Percentiles rank a stretch among this genome's conserved stretches.
Evolutionary conservation across 2,888 invertebrate species (phyloP).

Genomic region (Rhodophaea formosa): DNA sequence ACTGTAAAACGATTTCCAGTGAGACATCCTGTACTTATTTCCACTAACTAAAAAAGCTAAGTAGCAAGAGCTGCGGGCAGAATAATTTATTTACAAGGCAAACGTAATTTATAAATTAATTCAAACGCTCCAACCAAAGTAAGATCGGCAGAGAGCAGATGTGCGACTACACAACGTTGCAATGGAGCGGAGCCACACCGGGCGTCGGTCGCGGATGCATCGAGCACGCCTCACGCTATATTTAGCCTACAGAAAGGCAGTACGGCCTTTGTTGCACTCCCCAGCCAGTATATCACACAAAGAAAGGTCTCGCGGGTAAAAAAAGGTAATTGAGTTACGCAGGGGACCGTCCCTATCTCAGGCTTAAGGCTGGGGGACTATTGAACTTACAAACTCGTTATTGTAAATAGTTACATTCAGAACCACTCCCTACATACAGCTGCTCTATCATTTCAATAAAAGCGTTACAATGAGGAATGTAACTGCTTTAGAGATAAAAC

Average conservation of each 20-base stretch:
- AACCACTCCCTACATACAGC: conserved; percentile 10
- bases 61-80: too few species aligned
- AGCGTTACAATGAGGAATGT: neutral
- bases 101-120: too few species aligned
- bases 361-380: conserved; percentile 61
- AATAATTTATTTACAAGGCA: too few species aligned
- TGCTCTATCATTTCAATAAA: conserved; percentile 1
- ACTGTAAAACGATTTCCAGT: too few species aligned
- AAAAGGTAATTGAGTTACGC: conserved; percentile 66
- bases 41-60: too few species aligned
- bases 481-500: neutral
- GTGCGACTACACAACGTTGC: conserved; percentile 18
- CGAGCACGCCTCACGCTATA: conserved; percentile 67
- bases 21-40: too few species aligned
- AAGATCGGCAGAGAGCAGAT: conserved; percentile 21
- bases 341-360: conserved; percentile 70
- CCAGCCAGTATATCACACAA: conserved; percentile 69
- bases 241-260: conserved; percentile 78
- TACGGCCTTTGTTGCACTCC: conserved; percentile 72
- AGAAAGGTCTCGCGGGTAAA: conserved; percentile 73
- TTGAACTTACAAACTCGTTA: conserved; percentile 39
- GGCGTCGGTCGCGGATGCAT: conserved; percentile 52
- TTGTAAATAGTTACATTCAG: conserved; percentile 9
- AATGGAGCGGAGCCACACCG: conserved; percentile 12
- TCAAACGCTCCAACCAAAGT: too few species aligned